These are phyloP conservation scores for Drosophila bocqueti DNA, from an alignment of 1,140 invertebrate species.

Conservation along the genomic window DNA sequence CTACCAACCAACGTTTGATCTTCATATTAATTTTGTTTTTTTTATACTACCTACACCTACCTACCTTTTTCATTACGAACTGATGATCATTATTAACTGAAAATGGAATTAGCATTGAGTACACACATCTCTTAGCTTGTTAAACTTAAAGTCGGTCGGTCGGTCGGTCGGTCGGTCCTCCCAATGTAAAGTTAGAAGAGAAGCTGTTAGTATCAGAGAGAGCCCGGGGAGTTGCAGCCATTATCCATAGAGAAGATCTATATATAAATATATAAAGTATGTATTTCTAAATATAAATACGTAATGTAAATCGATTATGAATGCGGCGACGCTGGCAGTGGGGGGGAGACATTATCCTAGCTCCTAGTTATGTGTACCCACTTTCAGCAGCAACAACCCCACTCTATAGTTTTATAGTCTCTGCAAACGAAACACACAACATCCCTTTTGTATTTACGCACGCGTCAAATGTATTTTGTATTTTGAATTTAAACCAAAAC, in stretches of 20 bases:
- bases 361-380: constrained; percentile 9
- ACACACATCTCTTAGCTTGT: constrained; percentile 35
- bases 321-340: constrained; percentile 4
- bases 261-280: constrained; percentile 56
- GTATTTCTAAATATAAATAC: constrained; percentile 50
- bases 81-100: constrained; percentile 40
- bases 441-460: constrained; percentile 37
- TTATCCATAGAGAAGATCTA: constrained; percentile 44
- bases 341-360: constrained; percentile 27
- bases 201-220: constrained; percentile 32
- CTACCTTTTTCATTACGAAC: constrained; percentile 31
- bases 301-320: constrained; percentile 49
- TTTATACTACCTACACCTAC: constrained; percentile 13
- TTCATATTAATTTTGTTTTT: constrained; percentile 43
- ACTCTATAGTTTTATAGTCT: constrained; percentile 46
- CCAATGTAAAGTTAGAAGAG: constrained; percentile 40
- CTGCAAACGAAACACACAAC: constrained; percentile 27
- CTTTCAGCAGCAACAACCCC: constrained; percentile 11
- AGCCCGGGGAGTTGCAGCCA: constrained; percentile 25
- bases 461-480: constrained; percentile 44
- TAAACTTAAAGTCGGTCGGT: constrained; percentile 36
- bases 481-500: constrained; percentile 34
- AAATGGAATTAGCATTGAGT: constrained; percentile 41
- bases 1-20: constrained; percentile 41
- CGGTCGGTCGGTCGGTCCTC: constrained; percentile 41